These are phyloP conservation scores for Halictus rubicundus DNA, from an alignment of 1,140 invertebrate species.

Conservation along the genomic window DNA sequence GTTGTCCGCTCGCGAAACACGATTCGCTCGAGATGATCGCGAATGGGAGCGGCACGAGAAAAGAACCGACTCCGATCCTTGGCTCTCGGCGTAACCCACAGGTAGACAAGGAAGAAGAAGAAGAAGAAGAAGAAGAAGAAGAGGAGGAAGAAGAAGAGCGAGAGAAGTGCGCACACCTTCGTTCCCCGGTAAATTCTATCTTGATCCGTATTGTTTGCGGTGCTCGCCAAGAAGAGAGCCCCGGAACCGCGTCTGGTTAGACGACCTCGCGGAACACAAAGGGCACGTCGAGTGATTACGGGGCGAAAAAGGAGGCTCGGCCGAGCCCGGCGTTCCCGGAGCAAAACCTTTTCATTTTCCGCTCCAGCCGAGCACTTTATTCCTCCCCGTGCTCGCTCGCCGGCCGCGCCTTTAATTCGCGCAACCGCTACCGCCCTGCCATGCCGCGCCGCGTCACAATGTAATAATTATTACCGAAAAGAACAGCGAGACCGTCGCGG, in stretches of 20 bases:
- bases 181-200: conserved; percentile 12
- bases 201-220: conserved; percentile 17
- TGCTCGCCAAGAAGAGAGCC: neutral
- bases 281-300: neutral
- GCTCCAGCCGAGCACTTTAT: neutral
- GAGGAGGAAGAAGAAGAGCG: neutral
- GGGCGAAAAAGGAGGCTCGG: neutral
- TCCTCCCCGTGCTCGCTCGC: neutral
- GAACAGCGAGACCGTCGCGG: neutral
- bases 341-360: conserved; percentile 22
- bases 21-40: too few relatives aligned
- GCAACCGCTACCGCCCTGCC: too few relatives aligned
- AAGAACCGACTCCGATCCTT: neutral
- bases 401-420: neutral
- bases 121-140: too few relatives aligned
- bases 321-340: neutral
- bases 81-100: too few relatives aligned
- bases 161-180: neutral
- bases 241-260: conserved; percentile 4
- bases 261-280: conserved; percentile 7
- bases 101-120: too few relatives aligned
- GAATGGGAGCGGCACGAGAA: neutral
- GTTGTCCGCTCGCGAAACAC: too few relatives aligned
- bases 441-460: neutral
- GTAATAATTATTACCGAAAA: conserved; percentile 1